Base-by-base conservation (phyloP, 2,888 invertebrate genomes). In the Lepeophtheirus nordmannii region DNA sequence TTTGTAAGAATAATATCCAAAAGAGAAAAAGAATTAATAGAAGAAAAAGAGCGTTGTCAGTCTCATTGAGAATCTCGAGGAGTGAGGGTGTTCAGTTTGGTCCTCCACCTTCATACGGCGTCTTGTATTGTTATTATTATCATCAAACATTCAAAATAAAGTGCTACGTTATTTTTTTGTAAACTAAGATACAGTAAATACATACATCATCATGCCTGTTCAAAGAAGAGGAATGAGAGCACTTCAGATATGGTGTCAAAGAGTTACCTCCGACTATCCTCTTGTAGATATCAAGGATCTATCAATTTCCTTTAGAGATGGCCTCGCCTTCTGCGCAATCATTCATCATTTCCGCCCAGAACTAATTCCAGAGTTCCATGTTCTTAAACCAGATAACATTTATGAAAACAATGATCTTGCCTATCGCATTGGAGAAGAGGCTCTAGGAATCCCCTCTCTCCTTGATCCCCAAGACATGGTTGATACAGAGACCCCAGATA, bases 291-390 rank as follows among this genome's bases (percentile, higher is more conserved):
- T 94, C 72, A 86, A 85, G 71, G 92, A 94, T 78, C 91, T 94
- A 91, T 91, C 91, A 70, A 89, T 90, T 69, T 90, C 91, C 12
- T 94, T 92, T 91, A 82, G 89, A 74, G 86, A 91, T 80, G 94
- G 94, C 67, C 82, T 93, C 70, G 93, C 90, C 68, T 94, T 94
- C 78, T 94, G 93, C 80, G 93, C 93, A 69, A 83, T 94, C 76
- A 91, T 94, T 73, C 93, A 94, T 79, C 88, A 89, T 76, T 93
- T 91, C 79, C 82, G 92, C 73, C 93, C 94, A 62, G 93, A 93
- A 76, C 82, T 94, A 53, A 69, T 70, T 14, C 92, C 92, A 76
- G 90, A 93, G 74, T 87, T 89, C 76, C 81, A 86, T 68, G 85
- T 85, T 72, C 78, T 93, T 71, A 85, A 86, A 72, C 87, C 89